These are phyloP conservation scores for Dicroscelio sp. DNA, from an alignment of 2,888 invertebrate species.

Conservation along the genomic window DNA sequence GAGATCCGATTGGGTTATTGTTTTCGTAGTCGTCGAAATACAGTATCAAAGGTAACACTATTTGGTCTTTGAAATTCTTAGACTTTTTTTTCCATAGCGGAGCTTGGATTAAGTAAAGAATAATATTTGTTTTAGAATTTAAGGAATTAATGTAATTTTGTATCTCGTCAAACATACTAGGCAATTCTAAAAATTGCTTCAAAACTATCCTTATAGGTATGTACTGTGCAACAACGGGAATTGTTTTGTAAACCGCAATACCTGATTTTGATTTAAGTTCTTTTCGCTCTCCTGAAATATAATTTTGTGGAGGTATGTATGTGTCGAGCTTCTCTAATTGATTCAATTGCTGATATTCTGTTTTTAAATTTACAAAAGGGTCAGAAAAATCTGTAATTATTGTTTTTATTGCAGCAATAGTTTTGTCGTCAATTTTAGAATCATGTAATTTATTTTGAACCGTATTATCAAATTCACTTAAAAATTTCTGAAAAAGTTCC, in stretches of 20 bases:
- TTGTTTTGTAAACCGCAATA: no score
- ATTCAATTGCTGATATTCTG: not conserved
- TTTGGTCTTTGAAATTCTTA: no score
- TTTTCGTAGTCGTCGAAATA: constrained; percentile 83
- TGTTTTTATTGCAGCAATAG: not conserved
- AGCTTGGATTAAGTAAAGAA: no score
- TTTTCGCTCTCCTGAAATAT: not conserved
- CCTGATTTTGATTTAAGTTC: not conserved
- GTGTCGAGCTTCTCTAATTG: not conserved
- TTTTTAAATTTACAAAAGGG: constrained; percentile 12
- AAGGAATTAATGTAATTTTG: no score
- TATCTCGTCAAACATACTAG: no score
- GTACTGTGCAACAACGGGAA: no score
- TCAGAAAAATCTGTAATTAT: not conserved
- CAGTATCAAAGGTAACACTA: no score
- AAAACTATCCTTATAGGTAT: no score
- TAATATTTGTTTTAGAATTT: no score
- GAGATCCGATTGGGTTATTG: constrained; percentile 81
- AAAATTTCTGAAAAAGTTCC: not conserved
- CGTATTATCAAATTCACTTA: not conserved
- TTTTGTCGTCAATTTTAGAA: not conserved
- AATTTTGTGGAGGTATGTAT: constrained; percentile 14
- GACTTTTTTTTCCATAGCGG: no score
- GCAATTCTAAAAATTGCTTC: no score
- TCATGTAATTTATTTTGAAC: not conserved